Base-by-base conservation (phyloP, 2,888 invertebrate species). In the Cryptocephalus primarius region DNA sequence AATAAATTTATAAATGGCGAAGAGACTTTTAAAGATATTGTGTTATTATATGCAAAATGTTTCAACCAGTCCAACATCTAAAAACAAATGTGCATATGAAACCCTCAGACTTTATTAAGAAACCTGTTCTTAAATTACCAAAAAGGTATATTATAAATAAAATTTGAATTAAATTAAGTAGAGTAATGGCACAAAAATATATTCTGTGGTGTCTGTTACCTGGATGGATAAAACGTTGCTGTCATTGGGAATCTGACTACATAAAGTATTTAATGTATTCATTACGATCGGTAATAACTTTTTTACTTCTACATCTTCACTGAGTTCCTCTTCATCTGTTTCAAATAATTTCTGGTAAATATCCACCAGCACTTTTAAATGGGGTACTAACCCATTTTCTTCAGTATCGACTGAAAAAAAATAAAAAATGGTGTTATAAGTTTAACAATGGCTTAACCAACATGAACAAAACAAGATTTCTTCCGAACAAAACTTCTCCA, bases 21-120 rank as follows among this genome's bases (percentile, higher is more conserved):
- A 8, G 66, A 60, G 4, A 64, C 59, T 53, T 62, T 65, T 43
- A 58, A 59, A 4, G 55, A 48, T 31, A 68, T 47, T 2, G 53
- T 60, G 40, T 66, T 62, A 33, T 68, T 64, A 46, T 64, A 57
- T 4, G 66, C 60, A 47, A 63, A 61, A 42, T 61, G 60, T 48
- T 68, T 67, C 46, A 71, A 51, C 73, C 72, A 73, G 8, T 68
- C 66, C 11, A 65, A 56, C 45, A 68, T 56, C 71, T 72, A 50
- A 46, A 64, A 60, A n/a, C n/a, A n/a, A n/a, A n/a, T n/a, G n/a
- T n/a, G n/a, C 22, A 6, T 22, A 22, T 22, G 2, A 22, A 22
- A 22, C n/a, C n/a, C n/a, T 22, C 2, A 22, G 22, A 22, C 10
- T 42, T n/a, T 39, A 33, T 12, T 8, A 42, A 42, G 12, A n/a